Evolutionary conservation across 1,140 invertebrate species (phyloP).

Genomic region (Hestina assimilis): DNA sequence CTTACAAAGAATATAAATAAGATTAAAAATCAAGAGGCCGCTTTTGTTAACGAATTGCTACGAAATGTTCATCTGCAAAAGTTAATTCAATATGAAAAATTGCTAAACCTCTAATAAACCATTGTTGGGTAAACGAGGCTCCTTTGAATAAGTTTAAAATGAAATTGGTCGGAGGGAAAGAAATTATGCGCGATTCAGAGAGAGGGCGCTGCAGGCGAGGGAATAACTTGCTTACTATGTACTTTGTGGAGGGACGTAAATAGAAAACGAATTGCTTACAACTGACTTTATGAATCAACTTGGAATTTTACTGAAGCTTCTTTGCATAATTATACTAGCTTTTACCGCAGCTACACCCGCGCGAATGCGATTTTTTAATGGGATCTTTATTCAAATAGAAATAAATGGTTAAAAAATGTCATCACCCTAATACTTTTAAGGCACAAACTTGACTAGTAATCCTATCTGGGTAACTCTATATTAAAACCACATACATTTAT

Average conservation of each 20-base stretch:
- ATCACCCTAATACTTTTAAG: too few relatives aligned
- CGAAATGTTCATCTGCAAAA: neutral
- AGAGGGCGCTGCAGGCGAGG: neutral
- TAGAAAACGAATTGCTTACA: constrained; percentile 4
- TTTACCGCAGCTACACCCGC: too few relatives aligned
- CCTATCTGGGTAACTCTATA: too few relatives aligned
- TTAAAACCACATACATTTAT: too few relatives aligned
- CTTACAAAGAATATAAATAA: neutral
- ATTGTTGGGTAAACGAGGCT: constrained; percentile 26
- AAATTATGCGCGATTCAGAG: constrained; percentile 34
- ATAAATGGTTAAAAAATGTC: too few relatives aligned
- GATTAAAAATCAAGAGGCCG: too few relatives aligned
- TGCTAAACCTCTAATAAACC: constrained; percentile 43
- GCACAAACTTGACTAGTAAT: too few relatives aligned
- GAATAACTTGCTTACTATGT: constrained; percentile 8
- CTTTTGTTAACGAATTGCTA: neutral
- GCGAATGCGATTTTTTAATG: too few relatives aligned
- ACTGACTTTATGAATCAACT: constrained; percentile 1
- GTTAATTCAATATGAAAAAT: constrained; percentile 37
- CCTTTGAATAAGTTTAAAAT: constrained; percentile 39
- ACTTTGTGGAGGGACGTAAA: constrained; percentile 7
- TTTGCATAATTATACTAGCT: neutral
- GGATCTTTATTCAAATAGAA: too few relatives aligned
- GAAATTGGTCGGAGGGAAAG: constrained; percentile 39
- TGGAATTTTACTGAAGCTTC: neutral